Conservation (phyloP, 1,140 invertebrate species). For the Aphelenchoides besseyi region DNA sequence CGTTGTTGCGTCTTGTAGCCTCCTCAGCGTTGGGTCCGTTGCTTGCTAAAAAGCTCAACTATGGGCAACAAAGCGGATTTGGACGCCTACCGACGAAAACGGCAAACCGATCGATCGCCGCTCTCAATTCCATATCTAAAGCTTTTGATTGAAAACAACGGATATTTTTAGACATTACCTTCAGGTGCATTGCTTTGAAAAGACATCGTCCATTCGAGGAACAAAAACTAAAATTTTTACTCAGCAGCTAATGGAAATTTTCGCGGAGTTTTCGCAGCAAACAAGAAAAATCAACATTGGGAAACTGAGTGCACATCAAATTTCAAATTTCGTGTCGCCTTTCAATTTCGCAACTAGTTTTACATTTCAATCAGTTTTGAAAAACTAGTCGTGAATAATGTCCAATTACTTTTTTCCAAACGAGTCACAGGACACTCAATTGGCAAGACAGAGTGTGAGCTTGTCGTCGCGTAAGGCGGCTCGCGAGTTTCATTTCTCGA, state of each 20-base stretch:
- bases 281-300: too few species aligned
- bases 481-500: not conserved
- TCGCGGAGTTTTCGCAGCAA: too few species aligned
- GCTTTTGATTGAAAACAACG: conserved; percentile 12
- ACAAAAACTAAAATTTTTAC: too few species aligned
- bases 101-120: conserved; percentile 95
- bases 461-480: not conserved
- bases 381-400: too few species aligned
- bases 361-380: too few species aligned
- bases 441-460: not conserved
- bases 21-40: conserved; percentile 89
- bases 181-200: not conserved
- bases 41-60: too few species aligned
- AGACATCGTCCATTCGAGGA: not conserved
- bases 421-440: not conserved
- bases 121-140: conserved; percentile 81
- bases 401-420: not conserved
- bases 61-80: too few species aligned
- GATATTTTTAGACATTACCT: too few species aligned
- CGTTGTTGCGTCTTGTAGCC: conserved; percentile 95
- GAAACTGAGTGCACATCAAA: too few species aligned
- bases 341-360: too few species aligned
- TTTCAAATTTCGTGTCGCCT: too few species aligned
- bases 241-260: too few species aligned
- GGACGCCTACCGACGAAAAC: conserved; percentile 99